Evolutionary conservation across 2,113 vertebrate species (phyloP).

Genomic region (Brachyhypopomus gauderio): DNA sequence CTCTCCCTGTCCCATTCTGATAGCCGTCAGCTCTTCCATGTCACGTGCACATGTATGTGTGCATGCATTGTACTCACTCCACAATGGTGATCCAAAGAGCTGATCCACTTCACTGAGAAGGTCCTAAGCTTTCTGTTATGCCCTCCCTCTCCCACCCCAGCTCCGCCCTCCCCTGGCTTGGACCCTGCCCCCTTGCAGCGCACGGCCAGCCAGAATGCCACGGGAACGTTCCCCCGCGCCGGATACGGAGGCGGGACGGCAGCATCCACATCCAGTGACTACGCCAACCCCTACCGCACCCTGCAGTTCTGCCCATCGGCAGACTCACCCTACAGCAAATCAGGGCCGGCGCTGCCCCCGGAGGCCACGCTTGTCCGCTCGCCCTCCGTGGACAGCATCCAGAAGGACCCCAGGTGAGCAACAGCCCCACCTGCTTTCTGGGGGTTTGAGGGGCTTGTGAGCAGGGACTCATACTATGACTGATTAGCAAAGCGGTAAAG

Average conservation of each 20-base stretch:
- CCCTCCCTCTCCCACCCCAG: constrained; percentile 95
- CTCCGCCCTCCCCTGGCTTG: constrained; percentile 97
- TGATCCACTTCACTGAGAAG: constrained; percentile 91
- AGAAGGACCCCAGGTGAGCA: constrained; percentile 98
- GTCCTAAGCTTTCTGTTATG: constrained; percentile 96
- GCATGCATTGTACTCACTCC: constrained; percentile 18
- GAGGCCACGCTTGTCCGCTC: constrained; percentile 94
- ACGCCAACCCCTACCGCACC: constrained; percentile 94
- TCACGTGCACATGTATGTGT: constrained; percentile 1
- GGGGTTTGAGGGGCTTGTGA: too few relatives aligned
- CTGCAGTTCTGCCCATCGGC: constrained; percentile 97
- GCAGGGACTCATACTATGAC: background rate
- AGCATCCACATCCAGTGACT: constrained; percentile 79
- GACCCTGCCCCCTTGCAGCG: constrained; percentile 99
- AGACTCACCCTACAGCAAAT: constrained; percentile 99
- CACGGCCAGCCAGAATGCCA: constrained; percentile 91
- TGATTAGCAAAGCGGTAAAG: constrained; percentile 10
- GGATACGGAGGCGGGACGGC: constrained; percentile 88
- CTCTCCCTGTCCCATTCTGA: background rate
- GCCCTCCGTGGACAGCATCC: constrained; percentile 98
- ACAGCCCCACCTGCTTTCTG: background rate
- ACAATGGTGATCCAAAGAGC: constrained; percentile 73
- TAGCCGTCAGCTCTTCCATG: background rate
- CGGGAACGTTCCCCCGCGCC: constrained; percentile 90
- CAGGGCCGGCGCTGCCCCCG: constrained; percentile 92